Evolutionary conservation across 2,888 invertebrate species (phyloP).

Genomic region (Sericinus montela): DNA sequence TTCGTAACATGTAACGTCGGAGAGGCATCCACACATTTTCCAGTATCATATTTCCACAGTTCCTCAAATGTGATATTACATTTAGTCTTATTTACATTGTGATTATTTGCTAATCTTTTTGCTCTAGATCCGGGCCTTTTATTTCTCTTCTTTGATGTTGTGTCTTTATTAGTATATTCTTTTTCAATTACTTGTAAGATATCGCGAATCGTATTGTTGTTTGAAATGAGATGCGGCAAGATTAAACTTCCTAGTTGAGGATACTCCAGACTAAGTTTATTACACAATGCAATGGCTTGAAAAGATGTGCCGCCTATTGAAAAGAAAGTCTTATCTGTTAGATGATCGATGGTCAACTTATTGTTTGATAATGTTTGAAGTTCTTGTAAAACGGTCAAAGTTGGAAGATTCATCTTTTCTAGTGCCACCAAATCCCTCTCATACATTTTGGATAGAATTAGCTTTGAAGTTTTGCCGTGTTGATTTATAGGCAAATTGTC

Average conservation of each 20-base stretch:
- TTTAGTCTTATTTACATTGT: slow-evolving; percentile 24
- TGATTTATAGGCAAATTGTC: slow-evolving; percentile 79
- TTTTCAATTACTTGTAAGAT: slow-evolving; percentile 47
- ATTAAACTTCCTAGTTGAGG: slow-evolving; percentile 70
- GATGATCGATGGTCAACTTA: slow-evolving; percentile 47
- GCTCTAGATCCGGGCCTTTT: slow-evolving; percentile 35
- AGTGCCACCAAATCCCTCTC: slow-evolving; percentile 28
- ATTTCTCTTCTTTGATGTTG: slow-evolving; percentile 35
- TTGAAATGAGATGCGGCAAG: slow-evolving; percentile 74
- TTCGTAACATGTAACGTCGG: slow-evolving; percentile 76
- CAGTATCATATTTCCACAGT: slow-evolving; percentile 81
- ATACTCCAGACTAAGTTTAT: slow-evolving; percentile 68
- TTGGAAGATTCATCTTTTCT: slow-evolving; percentile 21
- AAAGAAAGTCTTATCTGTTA: slow-evolving; percentile 72
- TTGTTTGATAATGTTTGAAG: slow-evolving; percentile 36
- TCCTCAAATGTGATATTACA: slow-evolving; percentile 50
- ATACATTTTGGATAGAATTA: slow-evolving; percentile 60
- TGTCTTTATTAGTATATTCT: slow-evolving; percentile 35
- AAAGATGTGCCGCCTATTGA: slow-evolving; percentile 86
- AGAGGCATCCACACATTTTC: slow-evolving; percentile 91
- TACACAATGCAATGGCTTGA: slow-evolving; percentile 81
- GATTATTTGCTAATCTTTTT: slow-evolving; percentile 19
- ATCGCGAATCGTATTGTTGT: slow-evolving; percentile 56
- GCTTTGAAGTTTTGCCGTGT: slow-evolving; percentile 85
- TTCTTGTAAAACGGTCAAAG: slow-evolving; percentile 45